These are phyloP conservation scores for Casuarius casuarius DNA, from an alignment of 2,113 vertebrate species.

Conservation along the genomic window DNA sequence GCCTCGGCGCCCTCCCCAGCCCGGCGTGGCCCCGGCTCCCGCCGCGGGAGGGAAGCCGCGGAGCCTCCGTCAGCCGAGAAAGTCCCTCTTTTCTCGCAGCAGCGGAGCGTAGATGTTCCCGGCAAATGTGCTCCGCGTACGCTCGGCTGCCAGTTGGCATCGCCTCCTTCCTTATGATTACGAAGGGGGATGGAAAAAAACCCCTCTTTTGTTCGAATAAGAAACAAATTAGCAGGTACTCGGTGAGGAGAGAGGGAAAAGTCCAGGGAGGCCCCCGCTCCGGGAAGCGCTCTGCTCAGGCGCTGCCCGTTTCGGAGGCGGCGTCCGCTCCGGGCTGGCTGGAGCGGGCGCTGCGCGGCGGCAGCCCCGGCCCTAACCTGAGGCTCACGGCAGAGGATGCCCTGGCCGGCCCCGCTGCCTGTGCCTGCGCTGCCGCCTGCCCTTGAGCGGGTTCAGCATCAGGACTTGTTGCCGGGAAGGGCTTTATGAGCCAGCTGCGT, in stretches of 20 bases:
- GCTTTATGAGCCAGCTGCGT: background rate
- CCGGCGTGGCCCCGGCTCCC: background rate
- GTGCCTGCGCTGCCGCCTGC: background rate
- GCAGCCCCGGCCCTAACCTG: background rate
- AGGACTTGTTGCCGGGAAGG: background rate
- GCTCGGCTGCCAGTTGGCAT: background rate
- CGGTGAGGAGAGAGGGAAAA: background rate
- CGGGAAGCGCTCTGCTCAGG: background rate
- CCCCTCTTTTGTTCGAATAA: constrained; percentile 31
- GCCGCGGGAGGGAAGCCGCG: background rate
- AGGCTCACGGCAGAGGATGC: background rate
- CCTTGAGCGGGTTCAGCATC: background rate
- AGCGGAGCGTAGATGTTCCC: background rate
- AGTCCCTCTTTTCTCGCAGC: background rate
- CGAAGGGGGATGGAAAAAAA: background rate
- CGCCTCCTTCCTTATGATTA: background rate
- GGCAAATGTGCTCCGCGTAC: background rate
- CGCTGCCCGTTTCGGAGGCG: background rate
- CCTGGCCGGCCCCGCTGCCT: background rate
- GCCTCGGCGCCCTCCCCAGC: no score
- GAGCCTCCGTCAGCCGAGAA: background rate
- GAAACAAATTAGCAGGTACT: background rate
- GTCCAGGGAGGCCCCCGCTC: background rate
- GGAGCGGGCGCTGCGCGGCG: background rate
- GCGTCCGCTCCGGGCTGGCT: background rate